These are phyloP conservation scores for Zosterops borbonicus DNA, from an alignment of 2,113 vertebrate genomes.

Conservation along the genomic window DNA sequence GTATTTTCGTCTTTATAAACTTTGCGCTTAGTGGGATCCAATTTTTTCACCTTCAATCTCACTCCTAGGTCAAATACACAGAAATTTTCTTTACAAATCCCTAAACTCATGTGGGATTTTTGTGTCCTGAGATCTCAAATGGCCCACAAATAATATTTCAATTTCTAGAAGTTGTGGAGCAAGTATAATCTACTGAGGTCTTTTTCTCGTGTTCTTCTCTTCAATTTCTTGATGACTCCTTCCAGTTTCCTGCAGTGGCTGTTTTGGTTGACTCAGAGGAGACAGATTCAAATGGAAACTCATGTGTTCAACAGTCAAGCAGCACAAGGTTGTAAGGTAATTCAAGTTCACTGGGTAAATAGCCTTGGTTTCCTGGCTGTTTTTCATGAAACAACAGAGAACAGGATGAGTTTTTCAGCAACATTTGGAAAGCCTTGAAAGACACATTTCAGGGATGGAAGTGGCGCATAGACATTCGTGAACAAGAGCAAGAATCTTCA, in stretches of 20 bases:
- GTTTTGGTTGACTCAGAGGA: background rate
- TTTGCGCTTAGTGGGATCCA: background rate
- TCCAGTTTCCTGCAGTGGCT: background rate
- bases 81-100: background rate
- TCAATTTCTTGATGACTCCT: background rate
- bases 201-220: accelerated
- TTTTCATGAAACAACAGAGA: background rate
- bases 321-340: background rate
- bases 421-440: background rate
- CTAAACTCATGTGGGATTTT: accelerated
- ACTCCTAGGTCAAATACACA: background rate
- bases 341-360: background rate
- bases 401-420: background rate
- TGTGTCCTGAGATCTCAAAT: background rate
- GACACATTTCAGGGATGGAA: background rate
- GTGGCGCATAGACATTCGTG: background rate
- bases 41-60: background rate
- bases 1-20: accelerated
- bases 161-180: background rate
- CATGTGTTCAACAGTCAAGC: background rate
- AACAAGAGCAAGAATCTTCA: background rate
- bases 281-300: background rate
- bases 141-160: background rate
- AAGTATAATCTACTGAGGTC: background rate
- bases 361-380: accelerated